phyloP scores from a whole-genome alignment of 1,140 invertebrate genomes.

The Drosophila erecta region DNA sequence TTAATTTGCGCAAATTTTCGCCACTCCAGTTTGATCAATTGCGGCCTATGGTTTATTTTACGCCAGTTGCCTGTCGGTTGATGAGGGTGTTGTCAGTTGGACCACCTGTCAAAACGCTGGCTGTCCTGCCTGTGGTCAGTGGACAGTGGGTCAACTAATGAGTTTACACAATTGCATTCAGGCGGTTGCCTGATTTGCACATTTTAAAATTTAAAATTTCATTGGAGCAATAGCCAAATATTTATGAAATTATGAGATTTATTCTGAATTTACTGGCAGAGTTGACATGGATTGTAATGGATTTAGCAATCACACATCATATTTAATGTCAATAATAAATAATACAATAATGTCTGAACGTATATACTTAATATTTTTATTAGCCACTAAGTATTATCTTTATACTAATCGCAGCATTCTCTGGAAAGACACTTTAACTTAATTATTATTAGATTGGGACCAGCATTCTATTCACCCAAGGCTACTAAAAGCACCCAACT shows the following conservation, averaged over 20 bases:
- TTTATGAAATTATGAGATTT: conserved; percentile 3
- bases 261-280: too few relatives aligned
- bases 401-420: too few relatives aligned
- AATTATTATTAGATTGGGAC: too few relatives aligned
- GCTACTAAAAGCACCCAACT: too few relatives aligned
- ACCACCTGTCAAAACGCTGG: conserved; percentile 64
- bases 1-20: conserved; percentile 74
- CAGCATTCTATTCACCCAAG: too few relatives aligned
- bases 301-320: too few relatives aligned
- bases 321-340: too few relatives aligned
- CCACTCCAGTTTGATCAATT: conserved; percentile 66
- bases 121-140: conserved; percentile 7
- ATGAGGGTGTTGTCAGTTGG: conserved; percentile 23
- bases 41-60: conserved; percentile 44
- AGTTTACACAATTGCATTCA: conserved; percentile 6
- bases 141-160: conserved; percentile 22
- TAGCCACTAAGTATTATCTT: too few relatives aligned
- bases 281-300: too few relatives aligned
- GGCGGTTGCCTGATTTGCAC: not conserved
- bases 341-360: too few relatives aligned
- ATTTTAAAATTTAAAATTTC: not conserved
- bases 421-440: too few relatives aligned
- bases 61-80: conserved; percentile 13
- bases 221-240: not conserved
- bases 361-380: too few relatives aligned